Evolutionary conservation across 2,113 vertebrate genomes (phyloP).

Genomic region (Halcyon senegalensis): DNA sequence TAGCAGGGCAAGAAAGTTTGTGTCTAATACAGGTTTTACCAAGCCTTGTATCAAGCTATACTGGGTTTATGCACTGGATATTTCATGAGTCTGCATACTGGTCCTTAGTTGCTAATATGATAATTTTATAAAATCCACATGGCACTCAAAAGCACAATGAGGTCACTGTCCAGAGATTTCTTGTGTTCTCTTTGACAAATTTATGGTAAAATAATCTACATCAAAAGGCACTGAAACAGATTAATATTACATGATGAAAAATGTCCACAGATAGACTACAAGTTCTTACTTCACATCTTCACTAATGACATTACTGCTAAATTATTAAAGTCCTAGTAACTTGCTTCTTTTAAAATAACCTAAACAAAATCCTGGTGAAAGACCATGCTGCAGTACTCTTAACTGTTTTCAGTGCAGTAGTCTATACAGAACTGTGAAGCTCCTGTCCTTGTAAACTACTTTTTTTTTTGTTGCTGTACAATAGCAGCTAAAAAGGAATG

Average conservation of each 20-base stretch:
- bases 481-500: not conserved
- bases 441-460: not conserved
- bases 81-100: not conserved
- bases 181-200: not conserved
- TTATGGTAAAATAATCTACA: not conserved
- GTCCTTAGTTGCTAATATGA: not conserved
- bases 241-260: not conserved
- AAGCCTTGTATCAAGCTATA: not conserved
- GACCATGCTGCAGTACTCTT: not conserved
- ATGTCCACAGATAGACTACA: not conserved
- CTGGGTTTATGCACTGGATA: fast-evolving
- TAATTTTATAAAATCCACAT: not conserved
- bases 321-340: not conserved
- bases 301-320: not conserved
- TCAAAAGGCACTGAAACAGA: not conserved
- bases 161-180: not conserved
- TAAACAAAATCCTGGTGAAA: not conserved
- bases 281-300: not conserved
- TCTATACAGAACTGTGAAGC: not conserved
- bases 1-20: not conserved
- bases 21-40: not conserved
- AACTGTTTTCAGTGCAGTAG: not conserved
- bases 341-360: not conserved
- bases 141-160: not conserved
- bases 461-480: not conserved